Percentiles rank a stretch among this genome's conserved stretches.
phyloP scores from a whole-genome alignment of 2,888 invertebrate genomes.

The Leistus spinibarbis region DNA sequence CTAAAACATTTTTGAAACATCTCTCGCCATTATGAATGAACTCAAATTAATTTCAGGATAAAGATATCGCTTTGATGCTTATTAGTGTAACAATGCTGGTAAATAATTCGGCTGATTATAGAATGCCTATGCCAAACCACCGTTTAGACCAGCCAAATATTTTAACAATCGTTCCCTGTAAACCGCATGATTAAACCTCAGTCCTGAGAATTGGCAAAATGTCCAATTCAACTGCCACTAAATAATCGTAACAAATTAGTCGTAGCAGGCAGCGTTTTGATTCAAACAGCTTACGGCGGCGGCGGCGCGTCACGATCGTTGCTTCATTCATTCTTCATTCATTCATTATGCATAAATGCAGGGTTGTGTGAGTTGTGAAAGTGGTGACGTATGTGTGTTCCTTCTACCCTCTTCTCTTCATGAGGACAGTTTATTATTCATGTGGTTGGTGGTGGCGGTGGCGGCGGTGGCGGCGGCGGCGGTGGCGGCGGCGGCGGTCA shows the following conservation, averaged over 20 bases:
- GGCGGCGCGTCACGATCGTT: not conserved
- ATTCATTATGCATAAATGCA: not conserved
- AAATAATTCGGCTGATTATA: too few relatives aligned
- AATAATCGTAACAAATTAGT: not conserved
- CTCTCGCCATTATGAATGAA: too few relatives aligned
- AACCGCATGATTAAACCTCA: too few relatives aligned
- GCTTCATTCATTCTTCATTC: not conserved
- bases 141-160: too few relatives aligned
- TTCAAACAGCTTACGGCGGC: not conserved
- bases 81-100: too few relatives aligned
- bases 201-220: too few relatives aligned
- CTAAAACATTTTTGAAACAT: too few relatives aligned
- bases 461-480: not conserved
- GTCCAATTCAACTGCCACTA: not conserved
- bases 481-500: not conserved
- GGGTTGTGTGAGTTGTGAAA: not conserved
- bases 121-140: too few relatives aligned
- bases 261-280: not conserved
- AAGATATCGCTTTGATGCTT: too few relatives aligned
- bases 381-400: not conserved
- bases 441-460: not conserved
- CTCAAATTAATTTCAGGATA: too few relatives aligned
- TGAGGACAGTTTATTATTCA: not conserved
- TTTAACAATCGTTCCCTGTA: too few relatives aligned
- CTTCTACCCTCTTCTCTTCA: not conserved